Conservation (phyloP, 2,797 vertebrate genomes). For the Pteropus rufus region DNA sequence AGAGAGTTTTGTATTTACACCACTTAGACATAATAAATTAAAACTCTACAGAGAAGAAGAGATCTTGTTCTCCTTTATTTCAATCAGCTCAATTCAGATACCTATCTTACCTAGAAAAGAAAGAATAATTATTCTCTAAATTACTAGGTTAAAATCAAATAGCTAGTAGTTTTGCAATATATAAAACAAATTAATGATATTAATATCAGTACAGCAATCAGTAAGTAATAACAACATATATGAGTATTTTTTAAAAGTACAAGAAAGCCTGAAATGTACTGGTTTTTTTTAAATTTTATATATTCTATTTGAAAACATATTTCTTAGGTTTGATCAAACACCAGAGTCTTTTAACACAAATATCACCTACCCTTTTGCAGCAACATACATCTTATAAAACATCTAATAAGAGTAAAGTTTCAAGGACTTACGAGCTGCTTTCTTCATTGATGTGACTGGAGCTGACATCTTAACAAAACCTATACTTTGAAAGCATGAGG, state of each 20-base stretch:
- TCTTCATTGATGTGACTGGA: not conserved
- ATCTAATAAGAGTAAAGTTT: not conserved
- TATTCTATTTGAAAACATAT: not conserved
- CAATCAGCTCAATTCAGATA: not conserved
- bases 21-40: not conserved
- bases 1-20: not conserved
- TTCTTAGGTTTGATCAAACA: slow-evolving; percentile 29
- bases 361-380: not conserved
- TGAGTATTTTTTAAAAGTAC: not conserved
- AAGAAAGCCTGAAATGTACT: not conserved
- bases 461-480: not conserved
- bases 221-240: not conserved
- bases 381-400: not conserved
- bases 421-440: not conserved
- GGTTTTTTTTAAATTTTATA: not conserved
- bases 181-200: not conserved
- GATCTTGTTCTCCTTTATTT: slow-evolving; percentile 27
- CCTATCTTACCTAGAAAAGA: not conserved
- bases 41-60: not conserved
- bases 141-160: slow-evolving; percentile 44
- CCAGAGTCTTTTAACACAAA: not conserved
- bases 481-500: not conserved
- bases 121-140: not conserved
- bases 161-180: not conserved
- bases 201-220: not conserved